Evolutionary conservation across 1,140 invertebrate genomes (phyloP), one percentile per base, ranked within the genome.

Genomic region (Aphaenogaster ashmeadi): DNA sequence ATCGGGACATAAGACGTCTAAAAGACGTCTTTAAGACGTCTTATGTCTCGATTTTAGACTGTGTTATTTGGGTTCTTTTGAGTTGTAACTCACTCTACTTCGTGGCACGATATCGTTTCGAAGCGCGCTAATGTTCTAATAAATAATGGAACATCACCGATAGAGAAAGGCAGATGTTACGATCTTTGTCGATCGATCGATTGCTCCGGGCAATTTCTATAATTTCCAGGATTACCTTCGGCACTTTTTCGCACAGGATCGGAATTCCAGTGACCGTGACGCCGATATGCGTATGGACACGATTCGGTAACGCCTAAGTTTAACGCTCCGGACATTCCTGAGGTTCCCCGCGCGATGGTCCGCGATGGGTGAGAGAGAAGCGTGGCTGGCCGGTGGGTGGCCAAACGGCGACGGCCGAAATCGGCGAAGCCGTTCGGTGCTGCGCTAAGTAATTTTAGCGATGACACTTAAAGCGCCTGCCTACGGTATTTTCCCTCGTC

Each of bases 401-500:
- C 88, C 72, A 80, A 74, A 66, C 72, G 89, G 47, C 64, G 50
- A 50, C 78, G 50, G 58, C 62, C 77, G 60, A 80, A 85, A 67
- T 79, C 56, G 69, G 44, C 66, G 66, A 50, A 69, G 66, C 44
- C 74, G 62, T 75, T 74, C 36, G 64, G 50, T 50, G 90, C 74
- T 86, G 64, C 62, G 11, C 86, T 74, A 81, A 89, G 81, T 91
- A 87, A 93, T 92, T 93, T 93, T 93, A 93, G 93, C 92, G 92
- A 93, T 93, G 93, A 93, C 91, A 92, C 89, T 79, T 72, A 58
- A 74, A 27, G 27, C 67, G 75, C 47, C 64, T 72, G 66, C 66
- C 77, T 81, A 56, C 85, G 54, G 44, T 87, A 67, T 60, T 58
- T 38, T 69, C 44, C 9, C 11, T 77, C 60, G 36, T 88, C 83